These are phyloP conservation scores for Microchrysa polita DNA, from an alignment of 2,888 invertebrate genomes.

Conservation along the genomic window DNA sequence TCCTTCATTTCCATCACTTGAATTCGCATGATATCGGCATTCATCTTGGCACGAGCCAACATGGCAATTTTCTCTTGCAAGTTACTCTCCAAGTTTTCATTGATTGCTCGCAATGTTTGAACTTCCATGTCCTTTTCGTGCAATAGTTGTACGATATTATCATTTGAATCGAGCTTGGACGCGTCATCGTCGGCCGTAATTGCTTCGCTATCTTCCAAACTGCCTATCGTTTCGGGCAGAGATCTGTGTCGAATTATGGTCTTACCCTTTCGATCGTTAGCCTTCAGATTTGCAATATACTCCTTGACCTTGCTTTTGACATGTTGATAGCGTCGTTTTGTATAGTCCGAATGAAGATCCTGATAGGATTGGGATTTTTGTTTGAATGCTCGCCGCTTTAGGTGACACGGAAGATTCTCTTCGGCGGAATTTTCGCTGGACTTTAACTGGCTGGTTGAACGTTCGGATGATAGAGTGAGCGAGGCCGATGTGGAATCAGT, in stretches of 20 bases:
- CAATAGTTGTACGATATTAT: neutral
- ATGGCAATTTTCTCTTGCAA: slow-evolving; percentile 43
- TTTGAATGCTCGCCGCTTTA: neutral
- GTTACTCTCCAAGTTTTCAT: slow-evolving; percentile 41
- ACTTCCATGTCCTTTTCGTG: slow-evolving; percentile 42
- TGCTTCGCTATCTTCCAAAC: neutral
- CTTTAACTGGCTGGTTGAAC: neutral
- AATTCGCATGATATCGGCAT: slow-evolving; percentile 41
- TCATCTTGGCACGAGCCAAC: slow-evolving; percentile 30
- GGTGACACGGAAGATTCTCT: neutral
- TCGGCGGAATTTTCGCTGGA: neutral
- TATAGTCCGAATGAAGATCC: slow-evolving; percentile 48
- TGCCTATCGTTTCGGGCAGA: slow-evolving; percentile 42
- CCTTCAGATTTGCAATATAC: slow-evolving; percentile 42
- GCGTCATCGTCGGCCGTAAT: neutral
- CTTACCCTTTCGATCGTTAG: slow-evolving; percentile 39
- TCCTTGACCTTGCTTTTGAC: slow-evolving; percentile 49
- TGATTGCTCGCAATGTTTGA: slow-evolving; percentile 29
- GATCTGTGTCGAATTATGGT: slow-evolving; percentile 42
- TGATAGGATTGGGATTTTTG: slow-evolving; percentile 45
- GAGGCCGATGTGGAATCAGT: neutral
- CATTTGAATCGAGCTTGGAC: neutral
- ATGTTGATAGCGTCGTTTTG: slow-evolving; percentile 46
- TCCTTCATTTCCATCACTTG: slow-evolving; percentile 44
- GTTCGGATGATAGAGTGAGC: slow-evolving; percentile 7